Percentiles rank a stretch among this genome's conserved stretches.
These are phyloP conservation scores for Oscarella lobularis DNA, from an alignment of 37 sponge, comb jelly and placozoan genomes.

Conservation along the genomic window DNA sequence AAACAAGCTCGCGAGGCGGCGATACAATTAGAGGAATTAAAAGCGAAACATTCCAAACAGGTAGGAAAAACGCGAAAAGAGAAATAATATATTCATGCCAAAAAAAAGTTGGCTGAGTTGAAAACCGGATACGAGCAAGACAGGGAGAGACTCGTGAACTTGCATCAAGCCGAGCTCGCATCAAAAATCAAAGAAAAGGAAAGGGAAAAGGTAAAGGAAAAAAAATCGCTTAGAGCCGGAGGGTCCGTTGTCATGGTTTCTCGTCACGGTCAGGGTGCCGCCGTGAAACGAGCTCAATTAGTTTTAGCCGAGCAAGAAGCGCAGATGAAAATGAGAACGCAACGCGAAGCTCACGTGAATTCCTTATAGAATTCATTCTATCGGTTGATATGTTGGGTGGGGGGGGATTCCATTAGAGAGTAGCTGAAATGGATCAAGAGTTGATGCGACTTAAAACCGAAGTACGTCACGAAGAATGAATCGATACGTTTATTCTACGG, in stretches of 20 bases:
- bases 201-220: not conserved
- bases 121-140: not conserved
- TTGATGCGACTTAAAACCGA: not conserved
- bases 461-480: not conserved
- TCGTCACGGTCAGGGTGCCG: not conserved
- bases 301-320: not conserved
- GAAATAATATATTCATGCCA: too few relatives aligned
- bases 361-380: too few relatives aligned
- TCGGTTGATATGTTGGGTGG: too few relatives aligned
- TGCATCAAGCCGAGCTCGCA: not conserved
- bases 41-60: not conserved
- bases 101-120: too few relatives aligned
- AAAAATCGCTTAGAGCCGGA: too few relatives aligned
- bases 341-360: not conserved
- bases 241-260: not conserved
- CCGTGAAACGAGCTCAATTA: not conserved
- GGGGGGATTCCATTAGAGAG: too few relatives aligned
- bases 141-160: not conserved
- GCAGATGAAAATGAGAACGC: not conserved
- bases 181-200: not conserved
- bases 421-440: not conserved
- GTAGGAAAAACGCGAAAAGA: too few relatives aligned
- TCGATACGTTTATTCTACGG: not conserved
- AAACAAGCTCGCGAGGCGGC: not conserved
- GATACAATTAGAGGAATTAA: not conserved